These are phyloP conservation scores for Cryptoblepharus egeriae DNA, from an alignment of 2,797 vertebrate species.

Conservation along the genomic window DNA sequence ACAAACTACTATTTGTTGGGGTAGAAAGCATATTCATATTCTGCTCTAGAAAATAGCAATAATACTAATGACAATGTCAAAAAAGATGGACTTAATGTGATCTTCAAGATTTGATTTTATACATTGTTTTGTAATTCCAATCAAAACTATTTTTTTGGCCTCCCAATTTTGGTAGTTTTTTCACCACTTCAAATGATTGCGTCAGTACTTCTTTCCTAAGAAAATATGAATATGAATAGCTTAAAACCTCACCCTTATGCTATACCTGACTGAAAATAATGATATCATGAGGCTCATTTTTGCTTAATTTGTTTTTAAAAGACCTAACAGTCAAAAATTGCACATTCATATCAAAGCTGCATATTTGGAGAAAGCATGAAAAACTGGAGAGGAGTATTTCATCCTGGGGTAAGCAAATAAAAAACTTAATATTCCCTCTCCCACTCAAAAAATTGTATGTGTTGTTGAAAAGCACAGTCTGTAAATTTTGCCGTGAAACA, in stretches of 20 bases:
- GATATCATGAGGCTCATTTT: neutral
- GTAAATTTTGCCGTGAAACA: neutral
- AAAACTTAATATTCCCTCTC: neutral
- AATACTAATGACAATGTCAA: slow-evolving; percentile 2
- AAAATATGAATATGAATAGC: neutral
- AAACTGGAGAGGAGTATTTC: neutral
- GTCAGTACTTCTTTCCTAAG: slow-evolving; percentile 25
- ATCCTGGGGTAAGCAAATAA: neutral
- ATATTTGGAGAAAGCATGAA: neutral
- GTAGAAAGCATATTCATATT: slow-evolving; percentile 53
- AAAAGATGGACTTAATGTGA: neutral
- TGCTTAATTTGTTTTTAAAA: neutral
- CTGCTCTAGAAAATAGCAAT: slow-evolving; percentile 41
- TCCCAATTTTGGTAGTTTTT: slow-evolving; percentile 14
- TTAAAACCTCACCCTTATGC: slow-evolving; percentile 13
- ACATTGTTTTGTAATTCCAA: slow-evolving; percentile 2
- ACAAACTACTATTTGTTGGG: slow-evolving; percentile 62
- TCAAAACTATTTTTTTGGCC: neutral
- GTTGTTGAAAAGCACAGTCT: neutral
- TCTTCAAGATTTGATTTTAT: slow-evolving; percentile 26
- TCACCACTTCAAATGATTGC: slow-evolving; percentile 4
- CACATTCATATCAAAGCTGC: neutral
- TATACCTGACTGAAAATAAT: neutral
- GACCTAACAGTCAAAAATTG: neutral
- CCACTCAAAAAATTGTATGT: neutral